Conservation (phyloP, 2,888 invertebrate species). For the Ennomos quercinarius region DNA sequence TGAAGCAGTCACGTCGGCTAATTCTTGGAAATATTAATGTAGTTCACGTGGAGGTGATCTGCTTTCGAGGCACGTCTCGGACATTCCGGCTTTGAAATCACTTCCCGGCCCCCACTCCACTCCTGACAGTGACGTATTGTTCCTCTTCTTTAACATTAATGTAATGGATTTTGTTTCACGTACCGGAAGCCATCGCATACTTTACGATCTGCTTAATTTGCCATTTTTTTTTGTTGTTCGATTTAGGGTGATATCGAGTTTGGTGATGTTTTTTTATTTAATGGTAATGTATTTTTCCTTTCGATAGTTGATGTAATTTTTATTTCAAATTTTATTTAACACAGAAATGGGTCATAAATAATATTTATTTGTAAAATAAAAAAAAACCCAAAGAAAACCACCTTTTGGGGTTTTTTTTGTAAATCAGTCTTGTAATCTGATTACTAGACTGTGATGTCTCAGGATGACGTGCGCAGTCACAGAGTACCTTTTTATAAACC, state of each 20-base stretch:
- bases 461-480: no score
- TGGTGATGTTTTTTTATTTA: not conserved
- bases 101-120: conserved; percentile 73
- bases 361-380: no score
- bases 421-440: no score
- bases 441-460: no score
- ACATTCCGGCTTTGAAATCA: conserved; percentile 81
- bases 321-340: no score
- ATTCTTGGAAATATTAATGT: conserved; percentile 77
- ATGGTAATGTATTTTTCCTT: no score
- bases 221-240: conserved; percentile 47
- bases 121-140: conserved; percentile 81
- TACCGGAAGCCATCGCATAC: conserved; percentile 74
- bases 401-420: no score
- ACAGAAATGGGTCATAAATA: no score
- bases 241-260: conserved; percentile 18
- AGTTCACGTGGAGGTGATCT: conserved; percentile 66
- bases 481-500: no score
- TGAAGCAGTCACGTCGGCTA: conserved; percentile 66
- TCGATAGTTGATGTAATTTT: no score
- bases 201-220: conserved; percentile 63
- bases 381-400: no score
- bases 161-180: conserved; percentile 82
- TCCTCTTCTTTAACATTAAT: conserved; percentile 81
- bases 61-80: conserved; percentile 75